These are phyloP conservation scores for Carpatolechia fugitivella DNA, from an alignment of 2,888 invertebrate genomes.

Conservation along the genomic window DNA sequence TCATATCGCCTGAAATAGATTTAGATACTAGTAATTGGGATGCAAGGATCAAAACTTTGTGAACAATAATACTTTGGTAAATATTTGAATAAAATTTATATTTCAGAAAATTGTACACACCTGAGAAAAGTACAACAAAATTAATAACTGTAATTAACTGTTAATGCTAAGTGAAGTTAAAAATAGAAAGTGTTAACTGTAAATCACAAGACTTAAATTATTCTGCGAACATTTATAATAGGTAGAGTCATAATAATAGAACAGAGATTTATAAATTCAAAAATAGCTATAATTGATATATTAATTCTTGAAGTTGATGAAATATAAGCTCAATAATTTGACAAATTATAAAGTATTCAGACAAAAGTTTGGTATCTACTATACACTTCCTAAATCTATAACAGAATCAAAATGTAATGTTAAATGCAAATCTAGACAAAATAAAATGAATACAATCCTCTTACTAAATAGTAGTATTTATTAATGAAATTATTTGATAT, in stretches of 20 bases:
- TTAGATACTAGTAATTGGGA: constrained; percentile 46
- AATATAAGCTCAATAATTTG: no score
- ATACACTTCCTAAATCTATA: not conserved
- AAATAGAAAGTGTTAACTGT: constrained; percentile 59
- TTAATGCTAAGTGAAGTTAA: constrained; percentile 62
- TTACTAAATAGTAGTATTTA: constrained; percentile 74
- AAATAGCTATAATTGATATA: not conserved
- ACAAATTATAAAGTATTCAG: no score
- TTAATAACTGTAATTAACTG: constrained; percentile 55
- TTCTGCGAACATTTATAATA: not conserved
- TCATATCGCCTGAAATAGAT: constrained; percentile 36
- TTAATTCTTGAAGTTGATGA: not conserved
- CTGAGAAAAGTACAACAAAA: constrained; percentile 75
- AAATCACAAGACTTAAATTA: constrained; percentile 10
- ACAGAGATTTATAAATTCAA: not conserved
- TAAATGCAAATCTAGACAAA: constrained; percentile 61
- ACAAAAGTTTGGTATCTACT: not conserved
- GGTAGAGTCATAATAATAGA: no score
- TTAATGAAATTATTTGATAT: constrained; percentile 65
- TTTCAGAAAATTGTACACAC: constrained; percentile 78
- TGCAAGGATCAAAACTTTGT: constrained; percentile 40
- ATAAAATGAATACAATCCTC: constrained; percentile 67
- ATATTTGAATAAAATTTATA: constrained; percentile 74
- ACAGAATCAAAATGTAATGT: not conserved
- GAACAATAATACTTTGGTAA: constrained; percentile 40